Percentiles rank a stretch among this genome's conserved stretches.
Conservation (phyloP, 2,797 vertebrate genomes). For the Botia almorhae region DNA sequence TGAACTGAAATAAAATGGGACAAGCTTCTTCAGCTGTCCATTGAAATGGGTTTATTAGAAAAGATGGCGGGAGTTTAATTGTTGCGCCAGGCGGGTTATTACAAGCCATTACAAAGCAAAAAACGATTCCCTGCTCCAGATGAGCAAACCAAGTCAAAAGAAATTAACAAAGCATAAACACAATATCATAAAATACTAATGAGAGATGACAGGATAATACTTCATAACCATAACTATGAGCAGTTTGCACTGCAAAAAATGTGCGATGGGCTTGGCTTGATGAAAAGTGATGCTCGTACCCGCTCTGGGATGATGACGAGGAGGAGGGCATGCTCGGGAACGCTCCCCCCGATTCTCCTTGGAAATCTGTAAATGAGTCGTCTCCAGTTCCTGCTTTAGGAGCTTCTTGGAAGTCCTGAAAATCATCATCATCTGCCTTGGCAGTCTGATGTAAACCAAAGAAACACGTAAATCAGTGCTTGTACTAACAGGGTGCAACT, state of each 20-base stretch:
- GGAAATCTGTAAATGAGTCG: slow-evolving; percentile 90
- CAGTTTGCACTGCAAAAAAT: not conserved
- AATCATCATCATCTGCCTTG: slow-evolving; percentile 95
- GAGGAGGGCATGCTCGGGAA: slow-evolving; percentile 72
- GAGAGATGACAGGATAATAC: slow-evolving; percentile 9
- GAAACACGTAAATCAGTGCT: not conserved
- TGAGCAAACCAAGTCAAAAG: slow-evolving; percentile 49
- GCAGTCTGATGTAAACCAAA: slow-evolving; percentile 70
- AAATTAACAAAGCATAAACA: slow-evolving; percentile 44
- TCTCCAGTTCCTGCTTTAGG: slow-evolving; percentile 88
- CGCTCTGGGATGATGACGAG: slow-evolving; percentile 80
- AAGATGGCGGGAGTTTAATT: slow-evolving; percentile 64
- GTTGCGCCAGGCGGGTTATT: slow-evolving; percentile 61
- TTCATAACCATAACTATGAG: not conserved
- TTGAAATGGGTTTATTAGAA: slow-evolving; percentile 69
- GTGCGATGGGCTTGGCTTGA: not conserved
- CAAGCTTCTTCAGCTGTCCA: slow-evolving; percentile 67
- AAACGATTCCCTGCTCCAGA: slow-evolving; percentile 53
- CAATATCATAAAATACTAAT: slow-evolving; percentile 24
- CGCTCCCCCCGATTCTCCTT: slow-evolving; percentile 79
- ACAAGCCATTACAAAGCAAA: slow-evolving; percentile 59
- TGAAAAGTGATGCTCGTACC: slow-evolving; percentile 72
- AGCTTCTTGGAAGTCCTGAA: slow-evolving; percentile 98
- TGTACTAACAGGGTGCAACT: not conserved
- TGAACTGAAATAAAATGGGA: slow-evolving; percentile 65